Conservation (phyloP, 2,888 invertebrate species). For the Sepiola atlantica region DNA sequence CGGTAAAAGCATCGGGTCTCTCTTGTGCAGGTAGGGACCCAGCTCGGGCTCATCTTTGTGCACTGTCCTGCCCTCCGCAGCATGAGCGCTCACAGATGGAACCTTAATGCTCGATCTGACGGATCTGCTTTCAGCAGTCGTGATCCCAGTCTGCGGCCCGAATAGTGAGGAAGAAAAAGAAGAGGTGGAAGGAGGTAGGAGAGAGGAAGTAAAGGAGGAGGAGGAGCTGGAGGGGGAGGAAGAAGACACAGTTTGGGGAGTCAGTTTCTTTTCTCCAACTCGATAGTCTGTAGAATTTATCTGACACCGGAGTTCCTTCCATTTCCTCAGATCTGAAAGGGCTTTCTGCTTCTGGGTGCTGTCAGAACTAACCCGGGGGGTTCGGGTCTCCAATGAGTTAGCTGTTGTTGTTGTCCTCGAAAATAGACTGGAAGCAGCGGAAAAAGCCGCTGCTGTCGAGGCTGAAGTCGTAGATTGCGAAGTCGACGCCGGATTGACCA, state of each 20-base stretch:
- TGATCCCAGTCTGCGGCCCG: neutral
- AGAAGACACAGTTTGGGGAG: neutral
- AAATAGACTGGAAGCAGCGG: neutral
- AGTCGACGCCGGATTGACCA: neutral
- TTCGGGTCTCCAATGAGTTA: neutral
- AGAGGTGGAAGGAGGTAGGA: neutral
- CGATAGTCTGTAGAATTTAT: conserved; percentile 43
- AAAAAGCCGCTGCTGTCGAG: neutral
- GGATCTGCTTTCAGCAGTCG: neutral
- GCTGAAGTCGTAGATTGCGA: neutral
- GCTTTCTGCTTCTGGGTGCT: conserved; percentile 49
- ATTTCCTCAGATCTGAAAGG: conserved; percentile 55
- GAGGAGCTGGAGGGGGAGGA: neutral
- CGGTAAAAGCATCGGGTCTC: neutral
- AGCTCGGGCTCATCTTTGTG: conserved; percentile 37
- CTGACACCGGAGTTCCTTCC: conserved; percentile 59
- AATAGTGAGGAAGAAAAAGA: neutral
- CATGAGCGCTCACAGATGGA: neutral
- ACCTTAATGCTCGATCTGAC: neutral
- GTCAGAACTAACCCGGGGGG: neutral
- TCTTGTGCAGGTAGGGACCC: conserved; percentile 34
- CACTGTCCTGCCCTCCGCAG: neutral
- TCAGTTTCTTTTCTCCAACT: neutral
- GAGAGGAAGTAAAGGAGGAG: neutral
- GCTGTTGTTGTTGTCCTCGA: neutral